Base-by-base conservation (phyloP, 2,113 vertebrate genomes). In the Dipodomys stephensi region DNA sequence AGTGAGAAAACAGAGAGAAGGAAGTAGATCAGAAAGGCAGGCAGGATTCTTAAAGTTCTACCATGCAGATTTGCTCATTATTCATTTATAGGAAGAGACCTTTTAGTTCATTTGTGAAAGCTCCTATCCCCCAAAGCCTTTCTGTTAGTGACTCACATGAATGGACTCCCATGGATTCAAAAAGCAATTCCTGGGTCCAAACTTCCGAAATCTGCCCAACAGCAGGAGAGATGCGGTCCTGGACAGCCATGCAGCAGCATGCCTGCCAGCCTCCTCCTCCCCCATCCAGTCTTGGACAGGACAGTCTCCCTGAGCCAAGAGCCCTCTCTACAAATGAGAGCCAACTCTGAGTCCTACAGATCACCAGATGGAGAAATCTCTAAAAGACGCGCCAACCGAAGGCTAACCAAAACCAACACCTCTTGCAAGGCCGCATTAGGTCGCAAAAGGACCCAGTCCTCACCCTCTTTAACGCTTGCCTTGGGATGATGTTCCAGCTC, bases 221-320 rank as follows among this genome's bases (percentile, higher is more conserved):
- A 2, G 67, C 62, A 22, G 13, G 30, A 81, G 88, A 2, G 65
- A 35, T 12, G 10, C 13, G 30, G 25, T 69, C 67, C 86, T 5
- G 53, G 1, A 62, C 6, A 39, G 19, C 2, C 16, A 6, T 18
- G 35, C 7, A 30, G 10, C 2, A 25, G 25, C 57, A 1, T 7
- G 25, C 3, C 0, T 44, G 23, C 28, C 53, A 57, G 53, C 6
- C 22, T 10, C 25, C 20, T 3, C 4, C 27, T 1, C 4, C 10
- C 6, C 23, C 77, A 11, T 10, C 71, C 15, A 57, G 23, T 53
- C 67, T 25, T 25, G 49, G 44, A 19, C 57, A 79, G 46, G 49
- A 10, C 27, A 74, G 20, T 2, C 16, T 60, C 84, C 77, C 60
- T 57, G 65, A 83, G 35, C 57, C 3, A 15, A 5, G 13, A 4